Conservation (phyloP, 2,113 vertebrate genomes). For the Dipodomys merriami region DNA sequence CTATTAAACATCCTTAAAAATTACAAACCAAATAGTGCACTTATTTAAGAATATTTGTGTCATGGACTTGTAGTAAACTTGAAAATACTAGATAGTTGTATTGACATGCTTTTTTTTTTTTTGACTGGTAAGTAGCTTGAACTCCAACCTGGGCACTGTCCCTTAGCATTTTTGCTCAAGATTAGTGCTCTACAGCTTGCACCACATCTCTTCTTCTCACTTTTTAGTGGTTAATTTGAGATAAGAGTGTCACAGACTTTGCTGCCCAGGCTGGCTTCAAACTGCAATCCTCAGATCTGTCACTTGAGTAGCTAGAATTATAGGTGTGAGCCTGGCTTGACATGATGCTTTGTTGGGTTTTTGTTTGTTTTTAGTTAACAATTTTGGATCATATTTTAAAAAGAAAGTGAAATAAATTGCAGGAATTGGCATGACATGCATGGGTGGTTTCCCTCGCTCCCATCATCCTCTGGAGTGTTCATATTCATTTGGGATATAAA, state of each 20-base stretch:
- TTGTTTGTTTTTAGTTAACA: slow-evolving; percentile 30
- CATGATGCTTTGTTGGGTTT: slow-evolving; percentile 34
- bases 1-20: slow-evolving; percentile 45
- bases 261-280: no score
- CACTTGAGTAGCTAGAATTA: not conserved
- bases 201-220: no score
- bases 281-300: no score
- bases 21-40: not conserved
- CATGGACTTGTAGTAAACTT: not conserved
- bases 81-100: not conserved
- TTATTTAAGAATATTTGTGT: not conserved
- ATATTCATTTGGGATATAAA: slow-evolving; percentile 79
- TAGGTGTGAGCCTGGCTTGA: not conserved
- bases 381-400: slow-evolving; percentile 42
- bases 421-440: slow-evolving; percentile 56
- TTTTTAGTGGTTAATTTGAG: no score
- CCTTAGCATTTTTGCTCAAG: no score
- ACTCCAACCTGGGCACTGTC: no score
- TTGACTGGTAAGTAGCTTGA: no score
- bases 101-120: no score
- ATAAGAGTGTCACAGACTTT: no score
- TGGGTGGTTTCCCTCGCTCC: slow-evolving; percentile 54
- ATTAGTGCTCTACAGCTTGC: no score
- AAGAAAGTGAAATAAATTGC: slow-evolving; percentile 64
- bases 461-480: slow-evolving; percentile 72